phyloP scores from a whole-genome alignment of 2,888 invertebrate genomes.

The Saturnia pavonia region DNA sequence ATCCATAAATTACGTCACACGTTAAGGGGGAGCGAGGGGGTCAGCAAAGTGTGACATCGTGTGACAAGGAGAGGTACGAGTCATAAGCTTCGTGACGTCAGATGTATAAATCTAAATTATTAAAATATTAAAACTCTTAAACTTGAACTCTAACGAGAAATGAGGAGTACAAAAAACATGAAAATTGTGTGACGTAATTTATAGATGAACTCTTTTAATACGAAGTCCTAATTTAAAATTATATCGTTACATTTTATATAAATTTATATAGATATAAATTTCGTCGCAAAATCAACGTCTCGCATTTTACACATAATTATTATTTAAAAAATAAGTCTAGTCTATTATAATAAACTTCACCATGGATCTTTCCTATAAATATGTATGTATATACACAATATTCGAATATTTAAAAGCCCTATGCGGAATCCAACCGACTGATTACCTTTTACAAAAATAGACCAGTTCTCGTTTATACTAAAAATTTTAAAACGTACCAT shows the following conservation, averaged over 20 bases:
- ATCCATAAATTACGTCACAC: too few relatives aligned
- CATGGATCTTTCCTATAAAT: neutral
- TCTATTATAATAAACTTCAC: neutral
- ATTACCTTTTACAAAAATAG: conserved; percentile 11
- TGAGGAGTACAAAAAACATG: too few relatives aligned
- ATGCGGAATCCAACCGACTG: neutral
- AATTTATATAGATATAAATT: too few relatives aligned
- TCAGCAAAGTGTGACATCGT: too few relatives aligned
- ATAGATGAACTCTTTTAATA: neutral
- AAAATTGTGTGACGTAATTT: too few relatives aligned
- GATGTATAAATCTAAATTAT: too few relatives aligned
- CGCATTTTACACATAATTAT: neutral
- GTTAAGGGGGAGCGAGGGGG: too few relatives aligned
- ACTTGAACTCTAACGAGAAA: too few relatives aligned
- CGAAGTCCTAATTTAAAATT: neutral
- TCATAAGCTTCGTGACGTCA: too few relatives aligned
- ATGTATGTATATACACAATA: neutral
- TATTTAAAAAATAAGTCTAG: neutral
- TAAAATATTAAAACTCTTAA: too few relatives aligned
- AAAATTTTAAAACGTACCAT: conserved; percentile 1
- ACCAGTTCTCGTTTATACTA: conserved; percentile 3
- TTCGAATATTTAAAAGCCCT: neutral
- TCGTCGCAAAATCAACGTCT: neutral
- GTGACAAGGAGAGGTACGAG: too few relatives aligned
- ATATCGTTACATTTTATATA: neutral